Base-by-base conservation (phyloP, 2,113 vertebrate genomes). In the Megaceryle maxima region DNA sequence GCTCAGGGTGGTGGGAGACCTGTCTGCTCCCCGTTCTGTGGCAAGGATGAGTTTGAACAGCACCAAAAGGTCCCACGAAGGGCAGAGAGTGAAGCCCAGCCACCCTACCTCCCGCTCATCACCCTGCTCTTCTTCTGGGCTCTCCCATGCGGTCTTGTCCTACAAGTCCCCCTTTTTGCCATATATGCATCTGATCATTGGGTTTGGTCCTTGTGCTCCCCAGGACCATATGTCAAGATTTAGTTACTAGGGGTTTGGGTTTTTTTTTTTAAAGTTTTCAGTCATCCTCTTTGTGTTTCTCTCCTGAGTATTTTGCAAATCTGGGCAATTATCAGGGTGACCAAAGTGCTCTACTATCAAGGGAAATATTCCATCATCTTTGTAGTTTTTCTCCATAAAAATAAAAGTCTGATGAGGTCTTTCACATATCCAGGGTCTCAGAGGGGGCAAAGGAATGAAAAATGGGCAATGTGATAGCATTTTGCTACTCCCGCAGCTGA, bases 21-120 rank as follows among this genome's bases (percentile, higher is more conserved):
- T 62, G 2, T 0, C 17, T 33, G 35, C 41, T 79, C 39, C 19
- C 35, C 5, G 1, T 73, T 19, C 18, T 80, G 46, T 0, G 1
- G 44, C 35, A 3, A 5, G 8, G 55, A 31, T 63, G 74, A 22
- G 41, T n/a, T 53, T 48, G 22, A 59, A 62, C 60, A 63, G 55
- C 55, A 51, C 50, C 2, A 1, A 59, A 46, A 60, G 31, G 25
- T 85, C 69, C 53, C 28, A 17, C 2, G 1, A 41, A 51, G 33
- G 28, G 22, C 64, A 46, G n/a, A 41, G 73, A 13, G 41, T 5
- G n/a, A 50, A 80, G 25, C 9, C 26, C 31, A 63, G 18, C 24
- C 35, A 73, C 35, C 24, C 22, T 15, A 7, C 11, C 0, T 46
- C 74, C 68, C 33, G 46, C 41, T 81, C 69, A 20, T 63, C 25